phyloP scores from a whole-genome alignment of 2,888 invertebrate genomes.

The Belgica antarctica region DNA sequence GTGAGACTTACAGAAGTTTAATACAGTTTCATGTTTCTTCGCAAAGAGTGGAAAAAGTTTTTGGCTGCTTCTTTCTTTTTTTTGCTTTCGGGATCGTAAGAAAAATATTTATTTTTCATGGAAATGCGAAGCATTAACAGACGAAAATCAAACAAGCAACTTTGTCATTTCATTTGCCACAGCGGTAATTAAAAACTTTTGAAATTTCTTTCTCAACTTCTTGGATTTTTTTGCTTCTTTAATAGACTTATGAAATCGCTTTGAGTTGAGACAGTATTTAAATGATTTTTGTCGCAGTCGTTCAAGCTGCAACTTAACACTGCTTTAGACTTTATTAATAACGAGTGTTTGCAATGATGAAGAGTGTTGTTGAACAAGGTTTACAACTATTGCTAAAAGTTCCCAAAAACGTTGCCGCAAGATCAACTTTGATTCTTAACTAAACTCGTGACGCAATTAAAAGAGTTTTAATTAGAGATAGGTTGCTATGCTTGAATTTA shows the following conservation, averaged over 20 bases:
- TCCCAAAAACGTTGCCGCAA: too few relatives aligned
- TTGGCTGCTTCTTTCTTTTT: background rate
- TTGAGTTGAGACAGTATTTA: constrained; percentile 33
- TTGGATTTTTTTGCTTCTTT: background rate
- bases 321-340: too few relatives aligned
- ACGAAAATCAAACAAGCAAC: constrained; percentile 43
- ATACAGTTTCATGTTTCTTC: constrained; percentile 33
- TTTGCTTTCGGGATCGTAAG: constrained; percentile 28
- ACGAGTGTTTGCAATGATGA: too few relatives aligned
- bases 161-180: constrained; percentile 37
- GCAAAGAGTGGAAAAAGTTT: constrained; percentile 2
- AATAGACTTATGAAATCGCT: constrained; percentile 23
- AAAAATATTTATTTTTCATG: constrained; percentile 42
- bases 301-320: background rate
- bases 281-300: background rate
- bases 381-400: too few relatives aligned
- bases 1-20: constrained; percentile 18
- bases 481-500: too few relatives aligned
- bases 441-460: too few relatives aligned
- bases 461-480: too few relatives aligned
- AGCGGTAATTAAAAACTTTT: constrained; percentile 37
- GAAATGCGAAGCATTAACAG: constrained; percentile 39
- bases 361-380: too few relatives aligned
- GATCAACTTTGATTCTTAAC: too few relatives aligned
- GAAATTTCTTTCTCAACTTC: background rate